Conservation (phyloP, 2,888 invertebrate species). For the Torymus aiolomorphi region DNA sequence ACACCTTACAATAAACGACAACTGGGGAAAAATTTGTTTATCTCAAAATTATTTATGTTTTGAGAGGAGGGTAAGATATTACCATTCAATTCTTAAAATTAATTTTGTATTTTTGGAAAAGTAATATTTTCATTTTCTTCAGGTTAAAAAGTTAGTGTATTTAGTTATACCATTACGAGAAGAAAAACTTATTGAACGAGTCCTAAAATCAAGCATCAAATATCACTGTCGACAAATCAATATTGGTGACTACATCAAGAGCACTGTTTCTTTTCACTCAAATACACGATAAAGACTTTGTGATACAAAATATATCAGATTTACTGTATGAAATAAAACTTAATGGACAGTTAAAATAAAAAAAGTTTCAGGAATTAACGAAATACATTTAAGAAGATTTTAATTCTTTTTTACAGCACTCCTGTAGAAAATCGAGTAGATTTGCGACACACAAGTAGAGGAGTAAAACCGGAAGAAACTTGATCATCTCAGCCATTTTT, state of each 20-base stretch:
- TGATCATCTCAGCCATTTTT: conserved; percentile 88
- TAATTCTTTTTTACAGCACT: conserved; percentile 13
- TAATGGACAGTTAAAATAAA: conserved; percentile 64
- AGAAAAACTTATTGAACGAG: conserved; percentile 85
- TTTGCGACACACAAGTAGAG: conserved; percentile 62
- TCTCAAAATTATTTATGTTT: no score
- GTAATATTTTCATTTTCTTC: conserved; percentile 13
- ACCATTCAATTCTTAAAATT: conserved; percentile 21
- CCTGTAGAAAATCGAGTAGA: conserved; percentile 12
- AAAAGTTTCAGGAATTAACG: not conserved
- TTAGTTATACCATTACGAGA: conserved; percentile 93
- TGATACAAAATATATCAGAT: conserved; percentile 93
- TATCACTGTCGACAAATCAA: conserved; percentile 80
- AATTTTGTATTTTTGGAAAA: not conserved
- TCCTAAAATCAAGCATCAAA: conserved; percentile 83
- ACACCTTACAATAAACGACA: no score
- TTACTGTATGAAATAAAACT: conserved; percentile 83
- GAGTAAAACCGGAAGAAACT: conserved; percentile 69
- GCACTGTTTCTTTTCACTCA: conserved; percentile 92
- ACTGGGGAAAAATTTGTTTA: no score
- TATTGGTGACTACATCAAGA: conserved; percentile 88
- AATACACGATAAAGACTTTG: conserved; percentile 90
- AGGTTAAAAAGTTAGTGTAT: conserved; percentile 88
- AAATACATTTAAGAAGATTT: conserved; percentile 1
- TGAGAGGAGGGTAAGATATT: no score